Percentiles rank a stretch among this genome's conserved stretches.
Evolutionary conservation across 2,113 vertebrate species (phyloP).

Genomic region (Donacobius atricapilla): DNA sequence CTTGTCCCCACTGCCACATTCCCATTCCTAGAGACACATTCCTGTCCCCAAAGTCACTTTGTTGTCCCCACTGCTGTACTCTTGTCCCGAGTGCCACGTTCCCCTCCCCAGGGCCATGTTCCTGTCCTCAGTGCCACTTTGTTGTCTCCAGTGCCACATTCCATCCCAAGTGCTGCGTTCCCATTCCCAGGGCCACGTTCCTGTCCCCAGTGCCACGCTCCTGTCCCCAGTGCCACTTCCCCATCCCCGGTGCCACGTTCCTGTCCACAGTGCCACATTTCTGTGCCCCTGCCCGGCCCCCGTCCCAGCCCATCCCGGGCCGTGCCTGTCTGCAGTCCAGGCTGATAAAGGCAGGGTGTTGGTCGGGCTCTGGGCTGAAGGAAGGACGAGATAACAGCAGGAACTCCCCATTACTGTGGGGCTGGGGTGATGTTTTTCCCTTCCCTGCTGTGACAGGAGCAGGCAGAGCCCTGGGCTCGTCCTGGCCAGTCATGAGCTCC

Average conservation of each 20-base stretch:
- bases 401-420: neutral
- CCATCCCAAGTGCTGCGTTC: accelerated
- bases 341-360: neutral
- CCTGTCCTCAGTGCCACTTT: accelerated
- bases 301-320: neutral
- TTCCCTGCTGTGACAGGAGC: neutral
- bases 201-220: accelerated
- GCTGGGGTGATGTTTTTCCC: neutral
- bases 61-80: accelerated
- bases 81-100: no score
- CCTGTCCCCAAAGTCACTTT: accelerated
- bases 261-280: accelerated
- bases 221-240: accelerated
- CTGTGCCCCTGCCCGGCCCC: neutral
- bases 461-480: accelerated
- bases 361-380: neutral
- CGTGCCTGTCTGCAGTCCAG: accelerated
- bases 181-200: accelerated
- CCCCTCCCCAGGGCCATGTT: accelerated
- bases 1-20: no score
- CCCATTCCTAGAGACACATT: accelerated
- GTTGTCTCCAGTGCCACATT: accelerated
- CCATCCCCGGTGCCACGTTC: accelerated
- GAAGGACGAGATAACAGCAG: neutral
- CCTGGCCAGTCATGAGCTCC: accelerated